Percentiles rank a stretch among this genome's conserved stretches.
Evolutionary conservation across 2,888 invertebrate genomes (phyloP).

Genomic region (Heteromurus nitidus): DNA sequence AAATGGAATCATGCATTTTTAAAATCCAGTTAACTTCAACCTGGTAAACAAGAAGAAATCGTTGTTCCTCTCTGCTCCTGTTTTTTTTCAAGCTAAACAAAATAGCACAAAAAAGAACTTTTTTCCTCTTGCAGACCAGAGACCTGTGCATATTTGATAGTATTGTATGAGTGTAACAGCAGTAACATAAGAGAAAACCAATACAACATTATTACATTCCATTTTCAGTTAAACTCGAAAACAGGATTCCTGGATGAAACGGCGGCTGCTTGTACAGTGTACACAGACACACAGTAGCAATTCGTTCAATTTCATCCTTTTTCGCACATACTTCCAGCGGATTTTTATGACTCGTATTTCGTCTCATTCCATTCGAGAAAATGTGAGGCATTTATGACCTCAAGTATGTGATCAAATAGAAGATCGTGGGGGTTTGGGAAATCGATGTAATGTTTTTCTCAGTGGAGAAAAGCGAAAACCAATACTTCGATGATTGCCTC

Average conservation of each 20-base stretch:
- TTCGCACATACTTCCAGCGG: slow-evolving; percentile 17
- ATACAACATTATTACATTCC: too few species aligned
- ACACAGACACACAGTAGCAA: background rate
- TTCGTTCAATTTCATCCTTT: slow-evolving; percentile 2
- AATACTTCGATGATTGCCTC: too few species aligned
- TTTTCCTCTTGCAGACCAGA: too few species aligned
- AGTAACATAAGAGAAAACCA: too few species aligned
- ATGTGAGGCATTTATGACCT: slow-evolving; percentile 30
- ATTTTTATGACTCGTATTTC: slow-evolving; percentile 20
- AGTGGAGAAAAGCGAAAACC: too few species aligned
- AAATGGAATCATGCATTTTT: slow-evolving; percentile 36
- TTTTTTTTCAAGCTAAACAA: background rate
- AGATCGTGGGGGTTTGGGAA: background rate
- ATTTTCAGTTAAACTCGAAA: too few species aligned
- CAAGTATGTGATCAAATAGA: slow-evolving; percentile 26
- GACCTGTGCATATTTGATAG: too few species aligned
- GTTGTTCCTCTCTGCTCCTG: background rate
- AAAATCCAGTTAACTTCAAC: slow-evolving; percentile 32
- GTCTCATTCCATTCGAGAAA: slow-evolving; percentile 13
- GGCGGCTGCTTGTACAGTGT: too few species aligned
- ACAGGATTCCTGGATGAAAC: too few species aligned
- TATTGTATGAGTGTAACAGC: too few species aligned
- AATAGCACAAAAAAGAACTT: slow-evolving; percentile 2
- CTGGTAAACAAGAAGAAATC: slow-evolving; percentile 5
- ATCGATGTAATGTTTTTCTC: slow-evolving; percentile 7